phyloP scores from a whole-genome alignment of 2,113 vertebrate genomes.

The Morone chrysops region DNA sequence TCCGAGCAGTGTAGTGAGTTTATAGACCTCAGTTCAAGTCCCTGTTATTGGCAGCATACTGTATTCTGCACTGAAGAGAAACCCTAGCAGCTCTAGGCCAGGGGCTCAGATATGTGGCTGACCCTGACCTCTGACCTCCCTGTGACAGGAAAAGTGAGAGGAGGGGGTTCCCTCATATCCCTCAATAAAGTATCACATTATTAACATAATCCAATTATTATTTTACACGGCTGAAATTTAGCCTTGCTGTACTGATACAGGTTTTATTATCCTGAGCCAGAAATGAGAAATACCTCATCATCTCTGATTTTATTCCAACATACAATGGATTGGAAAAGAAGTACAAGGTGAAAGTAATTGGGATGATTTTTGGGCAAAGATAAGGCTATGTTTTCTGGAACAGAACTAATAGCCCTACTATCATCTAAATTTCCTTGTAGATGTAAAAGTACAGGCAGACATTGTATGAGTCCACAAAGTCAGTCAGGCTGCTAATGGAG shows the following conservation, averaged over 20 bases:
- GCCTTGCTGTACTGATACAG: too few species aligned
- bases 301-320: conserved; percentile 29
- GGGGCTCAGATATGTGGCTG: background rate
- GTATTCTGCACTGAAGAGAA: background rate
- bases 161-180: background rate
- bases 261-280: conserved; percentile 1
- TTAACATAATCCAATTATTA: background rate
- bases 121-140: conserved; percentile 29
- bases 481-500: conserved; percentile 73
- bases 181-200: background rate
- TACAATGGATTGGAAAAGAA: conserved; percentile 22
- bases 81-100: conserved; percentile 1
- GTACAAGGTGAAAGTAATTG: conserved; percentile 59
- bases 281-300: conserved; percentile 2
- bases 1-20: background rate
- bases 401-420: conserved; percentile 59
- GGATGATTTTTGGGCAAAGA: conserved; percentile 41
- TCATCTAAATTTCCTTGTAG: conserved; percentile 67
- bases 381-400: conserved; percentile 56
- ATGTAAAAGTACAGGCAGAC: conserved; percentile 73
- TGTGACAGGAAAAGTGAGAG: background rate
- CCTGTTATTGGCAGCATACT: conserved; percentile 12
- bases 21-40: background rate
- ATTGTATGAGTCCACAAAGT: conserved; percentile 69
- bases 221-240: background rate